Percentiles rank a stretch among this genome's conserved stretches.
phyloP scores from a whole-genome alignment of 2,113 vertebrate species.

The Xenus cinereus region DNA sequence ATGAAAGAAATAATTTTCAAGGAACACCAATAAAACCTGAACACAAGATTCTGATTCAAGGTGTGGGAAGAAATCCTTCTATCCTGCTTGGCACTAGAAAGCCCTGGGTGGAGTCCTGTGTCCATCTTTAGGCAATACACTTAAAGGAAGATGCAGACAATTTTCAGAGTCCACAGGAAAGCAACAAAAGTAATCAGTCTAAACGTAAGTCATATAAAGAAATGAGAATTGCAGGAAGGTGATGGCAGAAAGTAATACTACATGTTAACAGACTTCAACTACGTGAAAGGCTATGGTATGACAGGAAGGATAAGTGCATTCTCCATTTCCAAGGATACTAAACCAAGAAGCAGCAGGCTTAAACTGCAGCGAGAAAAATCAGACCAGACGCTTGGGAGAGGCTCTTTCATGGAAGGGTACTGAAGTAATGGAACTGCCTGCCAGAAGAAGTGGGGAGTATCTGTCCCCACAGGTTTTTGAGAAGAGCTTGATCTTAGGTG shows the following conservation, averaged over 20 bases:
- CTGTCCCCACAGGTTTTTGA: background rate
- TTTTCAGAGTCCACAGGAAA: background rate
- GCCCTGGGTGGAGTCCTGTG: background rate
- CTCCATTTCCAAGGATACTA: background rate
- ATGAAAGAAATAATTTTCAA: background rate
- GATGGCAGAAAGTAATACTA: background rate
- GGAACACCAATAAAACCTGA: background rate
- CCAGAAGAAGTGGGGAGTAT: background rate
- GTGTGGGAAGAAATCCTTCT: background rate
- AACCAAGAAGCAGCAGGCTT: background rate
- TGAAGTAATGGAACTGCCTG: background rate
- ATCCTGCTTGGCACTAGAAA: background rate
- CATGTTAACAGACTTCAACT: background rate
- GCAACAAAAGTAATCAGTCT: background rate
- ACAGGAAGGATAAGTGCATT: background rate
- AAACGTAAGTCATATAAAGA: background rate
- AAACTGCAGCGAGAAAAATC: background rate
- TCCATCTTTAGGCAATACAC: background rate
- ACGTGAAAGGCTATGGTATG: background rate
- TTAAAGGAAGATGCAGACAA: background rate
- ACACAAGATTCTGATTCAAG: background rate
- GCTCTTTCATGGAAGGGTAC: background rate
- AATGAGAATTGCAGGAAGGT: background rate
- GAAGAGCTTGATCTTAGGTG: background rate
- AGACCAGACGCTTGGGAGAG: background rate